phyloP scores from a whole-genome alignment of 1,140 invertebrate species.

The Rhagoletis zephyria region DNA sequence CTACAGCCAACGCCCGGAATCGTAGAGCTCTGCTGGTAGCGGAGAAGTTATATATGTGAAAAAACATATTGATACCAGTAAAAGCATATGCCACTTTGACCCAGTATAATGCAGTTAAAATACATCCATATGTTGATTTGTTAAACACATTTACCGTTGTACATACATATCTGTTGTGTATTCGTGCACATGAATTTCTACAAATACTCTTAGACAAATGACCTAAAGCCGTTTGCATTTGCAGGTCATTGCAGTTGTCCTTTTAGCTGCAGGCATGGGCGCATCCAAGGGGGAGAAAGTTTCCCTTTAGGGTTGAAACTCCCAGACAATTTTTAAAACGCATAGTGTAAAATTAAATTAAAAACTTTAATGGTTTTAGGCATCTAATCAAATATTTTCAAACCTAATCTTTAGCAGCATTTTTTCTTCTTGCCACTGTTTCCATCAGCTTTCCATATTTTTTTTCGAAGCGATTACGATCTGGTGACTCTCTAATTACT shows the following conservation, averaged over 20 bases:
- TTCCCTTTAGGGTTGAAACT: too few relatives aligned
- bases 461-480: too few relatives aligned
- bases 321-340: too few relatives aligned
- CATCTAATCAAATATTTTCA: too few relatives aligned
- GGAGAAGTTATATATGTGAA: neutral
- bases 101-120: conserved; percentile 10
- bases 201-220: conserved; percentile 45
- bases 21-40: neutral
- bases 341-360: too few relatives aligned
- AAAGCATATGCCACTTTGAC: neutral
- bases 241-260: conserved; percentile 39
- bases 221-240: conserved; percentile 32
- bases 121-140: neutral
- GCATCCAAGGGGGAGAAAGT: too few relatives aligned
- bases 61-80: neutral
- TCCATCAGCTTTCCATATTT: too few relatives aligned
- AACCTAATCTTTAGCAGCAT: too few relatives aligned
- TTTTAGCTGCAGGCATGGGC: neutral
- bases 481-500: too few relatives aligned
- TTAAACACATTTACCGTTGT: neutral
- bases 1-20: neutral
- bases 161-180: neutral
- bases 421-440: too few relatives aligned
- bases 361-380: too few relatives aligned
- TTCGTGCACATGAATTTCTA: neutral